A percentile compares a stretch with the other conserved stretches of the same genome.
Evolutionary conservation across 1,140 invertebrate species (phyloP).

Genomic region (Hydropsyche tenuis): DNA sequence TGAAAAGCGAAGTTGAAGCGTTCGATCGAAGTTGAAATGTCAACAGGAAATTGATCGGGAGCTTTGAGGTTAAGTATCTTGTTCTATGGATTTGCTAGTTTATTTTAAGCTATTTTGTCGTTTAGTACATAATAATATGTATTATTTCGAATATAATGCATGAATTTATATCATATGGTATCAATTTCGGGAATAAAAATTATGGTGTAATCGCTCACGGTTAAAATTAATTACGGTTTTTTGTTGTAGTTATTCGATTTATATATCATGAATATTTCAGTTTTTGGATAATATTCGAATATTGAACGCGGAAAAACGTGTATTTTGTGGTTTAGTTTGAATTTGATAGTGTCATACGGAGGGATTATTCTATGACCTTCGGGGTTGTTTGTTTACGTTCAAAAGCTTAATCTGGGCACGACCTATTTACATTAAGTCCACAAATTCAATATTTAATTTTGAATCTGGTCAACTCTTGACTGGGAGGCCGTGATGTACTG

Average conservation of each 20-base stretch:
- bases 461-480: neutral
- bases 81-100: neutral
- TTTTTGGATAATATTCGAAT: no score
- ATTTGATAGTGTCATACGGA: no score
- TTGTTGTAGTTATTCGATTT: no score
- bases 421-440: neutral
- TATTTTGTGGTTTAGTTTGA: no score
- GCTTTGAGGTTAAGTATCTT: slow-evolving; percentile 8
- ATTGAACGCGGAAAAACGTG: no score
- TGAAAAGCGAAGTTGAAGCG: neutral
- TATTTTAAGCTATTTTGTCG: neutral
- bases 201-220: no score
- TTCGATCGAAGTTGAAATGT: neutral
- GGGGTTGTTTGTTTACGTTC: neutral
- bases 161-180: no score
- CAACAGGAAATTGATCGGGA: neutral
- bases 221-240: no score
- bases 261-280: no score
- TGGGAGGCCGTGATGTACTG: neutral
- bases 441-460: slow-evolving; percentile 10
- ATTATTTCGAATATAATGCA: no score
- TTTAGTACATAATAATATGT: neutral
- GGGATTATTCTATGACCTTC: no score
- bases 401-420: slow-evolving; percentile 3
- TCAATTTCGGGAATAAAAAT: no score